Evolutionary conservation across 2,888 invertebrate species (phyloP), one percentile per base, ranked within the genome.

Genomic region (Agonopterix alstromeriana): DNA sequence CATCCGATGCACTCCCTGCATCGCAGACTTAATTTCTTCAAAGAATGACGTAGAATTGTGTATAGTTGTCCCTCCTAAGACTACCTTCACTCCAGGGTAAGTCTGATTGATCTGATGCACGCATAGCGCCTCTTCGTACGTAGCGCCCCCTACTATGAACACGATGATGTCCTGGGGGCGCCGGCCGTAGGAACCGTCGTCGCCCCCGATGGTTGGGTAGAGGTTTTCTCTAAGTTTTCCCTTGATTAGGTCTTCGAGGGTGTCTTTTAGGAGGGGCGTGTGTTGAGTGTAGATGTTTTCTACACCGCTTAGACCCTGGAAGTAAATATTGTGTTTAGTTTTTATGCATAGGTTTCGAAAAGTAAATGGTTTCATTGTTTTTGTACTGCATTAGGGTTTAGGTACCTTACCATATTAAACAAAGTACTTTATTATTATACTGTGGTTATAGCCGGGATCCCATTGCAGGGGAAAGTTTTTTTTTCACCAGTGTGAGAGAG

Each of bases 221-320:
- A 92, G 82, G 52, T 93, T 93, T 63, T 97, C 97, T 50, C 94
- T 92, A n/a, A 99, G 90, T 66, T 94, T 94, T 1, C 97, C 98
- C 73, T 96, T 97, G 36, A 96, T 91, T 0, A 98, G 87, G 70
- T 97, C 97, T 65, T 98, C 98, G 0, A 99, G 75, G 0, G 95
- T 94, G 71, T 97, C 96, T 63, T 94, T 93, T 5, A 99, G 81
- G 17, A 97, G 88, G 0, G 99, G 98, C n/a, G 94, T 94, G 81
- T 99, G 99, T 72, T 99, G 99, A 0, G 99, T 99, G 85, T 98
- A 99, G 53, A 99, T 97, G 82, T 99, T 99, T 76, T 99, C 99
- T 0, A 99, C 98, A 1, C 98, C 99, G 83, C 95, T 96, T 12
- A 97, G 86, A 11, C 96, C 96, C 90, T 92, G 68, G 0, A 60